phyloP scores from a whole-genome alignment of 2,888 invertebrate genomes.

The Prosapia bicincta region DNA sequence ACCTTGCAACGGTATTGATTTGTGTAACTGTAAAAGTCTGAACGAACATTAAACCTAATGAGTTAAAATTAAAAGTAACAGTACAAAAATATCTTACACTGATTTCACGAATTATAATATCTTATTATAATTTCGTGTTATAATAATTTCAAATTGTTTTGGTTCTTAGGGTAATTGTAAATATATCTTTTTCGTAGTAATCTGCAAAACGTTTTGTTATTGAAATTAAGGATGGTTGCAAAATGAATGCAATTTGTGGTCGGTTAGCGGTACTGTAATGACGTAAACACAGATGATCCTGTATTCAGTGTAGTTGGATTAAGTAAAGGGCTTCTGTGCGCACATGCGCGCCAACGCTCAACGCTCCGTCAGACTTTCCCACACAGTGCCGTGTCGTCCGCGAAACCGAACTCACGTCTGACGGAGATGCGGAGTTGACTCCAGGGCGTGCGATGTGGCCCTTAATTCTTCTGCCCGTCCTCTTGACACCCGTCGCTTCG shows the following conservation, averaged over 20 bases:
- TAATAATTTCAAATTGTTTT: too few relatives aligned
- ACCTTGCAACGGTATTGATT: too few relatives aligned
- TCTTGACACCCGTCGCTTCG: conserved; percentile 2
- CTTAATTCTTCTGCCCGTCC: conserved; percentile 8
- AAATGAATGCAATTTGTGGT: neutral
- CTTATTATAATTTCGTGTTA: too few relatives aligned
- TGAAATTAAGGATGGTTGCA: too few relatives aligned
- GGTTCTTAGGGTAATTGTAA: too few relatives aligned
- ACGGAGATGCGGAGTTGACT: conserved; percentile 20
- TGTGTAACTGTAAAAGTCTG: too few relatives aligned
- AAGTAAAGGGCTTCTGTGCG: neutral
- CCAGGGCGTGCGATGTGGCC: conserved; percentile 7
- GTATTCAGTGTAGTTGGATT: neutral
- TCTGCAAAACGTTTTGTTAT: too few relatives aligned
- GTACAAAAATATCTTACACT: too few relatives aligned
- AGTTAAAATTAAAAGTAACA: too few relatives aligned
- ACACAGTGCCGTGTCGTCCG: conserved; percentile 17
- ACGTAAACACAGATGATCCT: neutral
- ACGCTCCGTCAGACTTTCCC: neutral
- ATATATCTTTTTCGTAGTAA: too few relatives aligned
- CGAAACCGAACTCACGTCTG: neutral
- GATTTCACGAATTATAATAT: too few relatives aligned
- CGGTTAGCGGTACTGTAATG: neutral
- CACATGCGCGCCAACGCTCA: neutral
- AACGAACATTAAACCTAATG: too few relatives aligned